A percentile compares a stretch with the other conserved stretches of the same genome.
Conservation (phyloP, 1,140 invertebrate species). For the Pseudomyrmex gracilis region DNA sequence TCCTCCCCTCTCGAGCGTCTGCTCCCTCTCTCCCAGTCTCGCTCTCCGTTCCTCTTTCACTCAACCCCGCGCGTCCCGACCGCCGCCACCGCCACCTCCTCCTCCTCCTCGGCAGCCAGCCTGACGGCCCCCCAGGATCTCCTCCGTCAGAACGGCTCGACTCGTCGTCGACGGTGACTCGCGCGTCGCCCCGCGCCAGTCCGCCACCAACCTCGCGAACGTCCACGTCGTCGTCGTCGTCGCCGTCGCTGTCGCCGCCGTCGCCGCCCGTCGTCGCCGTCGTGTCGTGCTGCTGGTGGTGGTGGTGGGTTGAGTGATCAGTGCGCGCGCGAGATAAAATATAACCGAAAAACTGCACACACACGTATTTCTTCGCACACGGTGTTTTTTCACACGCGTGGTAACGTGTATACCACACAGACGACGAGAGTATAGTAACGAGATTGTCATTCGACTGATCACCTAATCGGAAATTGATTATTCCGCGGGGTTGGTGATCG, state of each 20-base stretch:
- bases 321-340: constrained; percentile 7
- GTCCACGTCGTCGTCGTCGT: constrained; percentile 64
- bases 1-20: constrained; percentile 48
- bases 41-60: constrained; percentile 42
- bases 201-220: constrained; percentile 68
- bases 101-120: constrained; percentile 42
- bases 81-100: constrained; percentile 56
- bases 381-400: background rate
- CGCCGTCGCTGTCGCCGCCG: constrained; percentile 45
- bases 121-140: constrained; percentile 72
- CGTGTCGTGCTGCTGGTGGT: constrained; percentile 40
- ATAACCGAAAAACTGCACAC: too few relatives aligned
- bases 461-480: constrained; percentile 18
- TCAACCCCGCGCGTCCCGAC: constrained; percentile 30
- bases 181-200: constrained; percentile 69
- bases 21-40: constrained; percentile 30
- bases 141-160: constrained; percentile 71
- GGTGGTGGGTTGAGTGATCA: constrained; percentile 58
- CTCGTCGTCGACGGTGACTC: constrained; percentile 70
- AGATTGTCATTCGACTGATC: too few relatives aligned
- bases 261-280: constrained; percentile 47
- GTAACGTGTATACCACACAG: background rate
- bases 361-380: too few relatives aligned
- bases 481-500: constrained; percentile 18
- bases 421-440: too few relatives aligned